phyloP scores from a whole-genome alignment of 2,113 vertebrate genomes.

The Centropristis striata region DNA sequence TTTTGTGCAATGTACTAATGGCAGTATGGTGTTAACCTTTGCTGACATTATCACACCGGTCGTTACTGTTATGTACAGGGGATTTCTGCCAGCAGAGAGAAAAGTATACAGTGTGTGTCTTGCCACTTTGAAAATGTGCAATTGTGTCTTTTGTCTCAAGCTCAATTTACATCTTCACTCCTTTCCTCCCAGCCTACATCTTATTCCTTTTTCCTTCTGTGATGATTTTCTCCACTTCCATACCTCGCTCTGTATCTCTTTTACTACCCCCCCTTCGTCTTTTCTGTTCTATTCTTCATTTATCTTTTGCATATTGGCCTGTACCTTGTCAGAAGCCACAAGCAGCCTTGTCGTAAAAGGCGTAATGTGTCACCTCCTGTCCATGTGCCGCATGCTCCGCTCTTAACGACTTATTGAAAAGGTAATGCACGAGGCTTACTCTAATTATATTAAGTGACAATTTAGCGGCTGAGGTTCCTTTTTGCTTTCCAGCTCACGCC shows the following conservation, averaged over 20 bases:
- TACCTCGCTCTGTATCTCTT: constrained; percentile 79
- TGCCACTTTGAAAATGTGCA: constrained; percentile 76
- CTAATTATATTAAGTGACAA: constrained; percentile 82
- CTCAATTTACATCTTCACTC: constrained; percentile 77
- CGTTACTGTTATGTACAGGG: constrained; percentile 88
- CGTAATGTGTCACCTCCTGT: constrained; percentile 64
- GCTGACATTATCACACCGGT: constrained; percentile 85
- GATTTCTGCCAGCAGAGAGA: constrained; percentile 82
- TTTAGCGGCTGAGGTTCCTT: constrained; percentile 71
- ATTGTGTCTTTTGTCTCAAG: constrained; percentile 83
- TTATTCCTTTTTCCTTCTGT: constrained; percentile 48
- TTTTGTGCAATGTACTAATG: constrained; percentile 76
- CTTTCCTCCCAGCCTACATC: constrained; percentile 82
- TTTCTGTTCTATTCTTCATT: constrained; percentile 46
- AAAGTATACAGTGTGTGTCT: constrained; percentile 67
- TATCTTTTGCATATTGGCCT: constrained; percentile 35
- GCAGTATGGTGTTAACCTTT: constrained; percentile 81
- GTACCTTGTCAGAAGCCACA: constrained; percentile 45
- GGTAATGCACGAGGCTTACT: constrained; percentile 66
- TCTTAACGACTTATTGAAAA: constrained; percentile 72
- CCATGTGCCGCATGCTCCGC: constrained; percentile 34
- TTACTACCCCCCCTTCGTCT: constrained; percentile 74
- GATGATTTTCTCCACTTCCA: constrained; percentile 38
- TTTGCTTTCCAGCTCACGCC: constrained; percentile 49
- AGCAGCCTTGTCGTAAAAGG: constrained; percentile 59